Percentiles rank a stretch among this genome's conserved stretches.
Conservation (phyloP, 1,140 invertebrate genomes). For the Drosophila neocordata region DNA sequence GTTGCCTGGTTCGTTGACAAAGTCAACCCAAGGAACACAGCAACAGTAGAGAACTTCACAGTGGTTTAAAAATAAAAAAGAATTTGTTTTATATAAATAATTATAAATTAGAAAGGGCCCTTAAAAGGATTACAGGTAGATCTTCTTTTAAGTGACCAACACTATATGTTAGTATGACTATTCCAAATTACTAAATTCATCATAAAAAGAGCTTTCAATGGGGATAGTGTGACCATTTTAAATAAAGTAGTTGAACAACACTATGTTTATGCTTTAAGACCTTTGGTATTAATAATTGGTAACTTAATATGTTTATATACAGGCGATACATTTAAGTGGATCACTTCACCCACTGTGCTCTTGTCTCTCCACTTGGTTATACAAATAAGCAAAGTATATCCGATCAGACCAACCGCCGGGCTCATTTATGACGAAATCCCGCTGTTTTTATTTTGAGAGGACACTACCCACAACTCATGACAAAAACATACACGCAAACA, state of each 20-base stretch:
- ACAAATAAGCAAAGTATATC: constrained; percentile 47
- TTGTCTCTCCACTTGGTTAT: not conserved
- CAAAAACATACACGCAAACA: constrained; percentile 27
- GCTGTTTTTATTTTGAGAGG: constrained; percentile 66
- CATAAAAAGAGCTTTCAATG: too few relatives aligned
- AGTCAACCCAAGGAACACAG: constrained; percentile 54
- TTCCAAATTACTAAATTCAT: too few relatives aligned
- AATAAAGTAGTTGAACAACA: not conserved
- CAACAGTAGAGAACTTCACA: constrained; percentile 28
- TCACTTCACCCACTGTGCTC: constrained; percentile 21
- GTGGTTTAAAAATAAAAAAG: constrained; percentile 26
- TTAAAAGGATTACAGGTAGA: too few relatives aligned
- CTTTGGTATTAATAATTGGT: too few relatives aligned
- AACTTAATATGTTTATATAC: too few relatives aligned
- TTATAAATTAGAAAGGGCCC: too few relatives aligned
- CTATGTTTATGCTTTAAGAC: not conserved
- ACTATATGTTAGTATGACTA: too few relatives aligned
- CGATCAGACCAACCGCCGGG: constrained; percentile 28
- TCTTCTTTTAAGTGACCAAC: not conserved
- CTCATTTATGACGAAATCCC: constrained; percentile 62
- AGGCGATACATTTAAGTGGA: too few relatives aligned
- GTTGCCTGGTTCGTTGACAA: constrained; percentile 55
- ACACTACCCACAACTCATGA: constrained; percentile 16
- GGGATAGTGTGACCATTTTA: too few relatives aligned
- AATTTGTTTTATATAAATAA: too few relatives aligned